phyloP scores from a whole-genome alignment of 2,888 invertebrate genomes.

The Malthinus flaveolus region DNA sequence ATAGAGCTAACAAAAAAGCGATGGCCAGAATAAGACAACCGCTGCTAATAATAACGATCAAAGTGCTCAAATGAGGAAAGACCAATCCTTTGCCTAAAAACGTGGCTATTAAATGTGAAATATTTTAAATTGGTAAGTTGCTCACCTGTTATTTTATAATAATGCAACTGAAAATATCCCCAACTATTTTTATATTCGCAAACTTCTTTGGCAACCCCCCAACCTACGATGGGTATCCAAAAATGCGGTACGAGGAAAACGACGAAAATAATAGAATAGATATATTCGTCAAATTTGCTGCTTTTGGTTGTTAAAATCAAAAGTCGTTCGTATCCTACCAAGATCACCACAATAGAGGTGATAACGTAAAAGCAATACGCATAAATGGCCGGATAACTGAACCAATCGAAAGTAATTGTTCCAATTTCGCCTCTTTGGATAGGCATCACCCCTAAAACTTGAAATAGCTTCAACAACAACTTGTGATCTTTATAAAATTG shows the following conservation, averaged over 20 bases:
- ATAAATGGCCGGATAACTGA: slow-evolving; percentile 64
- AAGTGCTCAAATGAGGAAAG: slow-evolving; percentile 64
- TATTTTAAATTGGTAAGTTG: not conserved
- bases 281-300: slow-evolving; percentile 69
- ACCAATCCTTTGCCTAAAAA: slow-evolving; percentile 61
- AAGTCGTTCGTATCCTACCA: slow-evolving; percentile 65
- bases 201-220: slow-evolving; percentile 71
- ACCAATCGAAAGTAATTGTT: slow-evolving; percentile 67
- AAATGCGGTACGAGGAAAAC: slow-evolving; percentile 70
- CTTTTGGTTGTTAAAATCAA: slow-evolving; percentile 63
- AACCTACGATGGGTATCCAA: slow-evolving; percentile 71
- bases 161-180: slow-evolving; percentile 66
- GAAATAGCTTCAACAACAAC: slow-evolving; percentile 63
- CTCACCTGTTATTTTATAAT: slow-evolving; percentile 52
- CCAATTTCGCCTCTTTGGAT: slow-evolving; percentile 52
- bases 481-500: slow-evolving; percentile 72
- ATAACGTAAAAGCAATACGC: slow-evolving; percentile 66
- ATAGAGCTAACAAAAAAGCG: slow-evolving; percentile 63
- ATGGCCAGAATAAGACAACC: slow-evolving; percentile 66
- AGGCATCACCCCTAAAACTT: slow-evolving; percentile 68
- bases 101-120: not conserved
- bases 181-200: slow-evolving; percentile 71
- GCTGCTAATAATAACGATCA: slow-evolving; percentile 64
- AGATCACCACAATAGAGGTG: slow-evolving; percentile 61
- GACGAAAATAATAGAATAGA: slow-evolving; percentile 69